phyloP scores from a whole-genome alignment of 2,888 invertebrate genomes.

The Cheilosia urbana region DNA sequence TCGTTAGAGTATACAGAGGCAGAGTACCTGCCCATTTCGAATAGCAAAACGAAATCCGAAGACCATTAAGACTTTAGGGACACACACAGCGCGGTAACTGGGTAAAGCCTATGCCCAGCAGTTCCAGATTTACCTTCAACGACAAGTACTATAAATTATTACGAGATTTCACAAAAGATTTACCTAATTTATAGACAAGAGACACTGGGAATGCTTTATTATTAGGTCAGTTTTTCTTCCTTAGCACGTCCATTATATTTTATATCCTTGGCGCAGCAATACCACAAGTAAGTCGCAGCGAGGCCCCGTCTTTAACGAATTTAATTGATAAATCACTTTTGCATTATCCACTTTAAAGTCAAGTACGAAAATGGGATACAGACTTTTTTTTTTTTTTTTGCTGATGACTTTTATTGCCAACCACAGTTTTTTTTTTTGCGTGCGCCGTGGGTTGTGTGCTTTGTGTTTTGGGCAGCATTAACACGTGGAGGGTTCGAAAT shows the following conservation, averaged over 20 bases:
- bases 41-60: constrained; percentile 25
- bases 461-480: not conserved
- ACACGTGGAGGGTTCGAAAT: not conserved
- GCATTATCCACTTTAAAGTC: constrained; percentile 65
- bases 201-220: constrained; percentile 49
- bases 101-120: not conserved
- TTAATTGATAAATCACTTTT: constrained; percentile 71
- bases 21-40: not conserved
- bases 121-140: constrained; percentile 41
- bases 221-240: constrained; percentile 40
- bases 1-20: constrained; percentile 44
- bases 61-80: constrained; percentile 42
- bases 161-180: constrained; percentile 63
- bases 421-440: constrained; percentile 11
- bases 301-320: constrained; percentile 20
- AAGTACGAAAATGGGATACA: constrained; percentile 5
- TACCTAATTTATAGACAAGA: constrained; percentile 71
- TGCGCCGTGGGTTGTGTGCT: constrained; percentile 5
- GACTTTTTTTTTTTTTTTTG: not conserved
- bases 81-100: not conserved
- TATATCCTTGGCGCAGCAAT: constrained; percentile 40
- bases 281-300: constrained; percentile 7
- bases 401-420: constrained; percentile 15
- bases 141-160: constrained; percentile 61
- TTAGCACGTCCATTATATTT: constrained; percentile 44